Percentiles rank a stretch among this genome's conserved stretches.
Evolutionary conservation across 2,113 vertebrate species (phyloP).

Genomic region (Hypomesus transpacificus): DNA sequence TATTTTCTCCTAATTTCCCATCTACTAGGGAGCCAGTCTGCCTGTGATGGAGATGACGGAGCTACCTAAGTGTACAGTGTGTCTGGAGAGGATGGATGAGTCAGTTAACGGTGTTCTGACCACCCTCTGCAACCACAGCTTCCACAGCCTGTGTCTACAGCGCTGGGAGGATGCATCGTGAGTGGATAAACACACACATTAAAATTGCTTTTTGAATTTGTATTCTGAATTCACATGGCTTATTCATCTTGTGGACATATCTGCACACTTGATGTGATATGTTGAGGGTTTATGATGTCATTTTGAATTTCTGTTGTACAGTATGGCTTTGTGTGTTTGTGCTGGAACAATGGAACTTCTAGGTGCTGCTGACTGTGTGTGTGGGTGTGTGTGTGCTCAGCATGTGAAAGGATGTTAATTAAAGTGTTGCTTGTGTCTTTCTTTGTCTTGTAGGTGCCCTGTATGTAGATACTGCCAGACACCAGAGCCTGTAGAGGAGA

Average conservation of each 20-base stretch:
- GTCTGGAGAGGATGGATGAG: slow-evolving; percentile 98
- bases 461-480: slow-evolving; percentile 98
- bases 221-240: neutral
- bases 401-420: neutral
- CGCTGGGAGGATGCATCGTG: slow-evolving; percentile 98
- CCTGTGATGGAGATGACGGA: slow-evolving; percentile 97
- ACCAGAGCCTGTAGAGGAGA: slow-evolving; percentile 95
- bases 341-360: slow-evolving; percentile 18
- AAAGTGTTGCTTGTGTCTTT: slow-evolving; percentile 7
- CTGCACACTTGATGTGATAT: slow-evolving; percentile 8
- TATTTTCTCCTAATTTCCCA: neutral
- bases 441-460: slow-evolving; percentile 80
- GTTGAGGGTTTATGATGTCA: slow-evolving; percentile 13
- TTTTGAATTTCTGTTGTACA: slow-evolving; percentile 13
- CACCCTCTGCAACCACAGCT: slow-evolving; percentile 97
- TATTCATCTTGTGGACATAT: slow-evolving; percentile 35
- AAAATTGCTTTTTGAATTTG: neutral
- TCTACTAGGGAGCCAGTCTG: slow-evolving; percentile 87
- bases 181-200: slow-evolving; percentile 54
- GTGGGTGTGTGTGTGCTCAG: neutral
- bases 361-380: neutral
- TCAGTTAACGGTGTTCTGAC: slow-evolving; percentile 96
- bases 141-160: slow-evolving; percentile 97
- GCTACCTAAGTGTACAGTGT: slow-evolving; percentile 96
- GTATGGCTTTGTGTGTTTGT: slow-evolving; percentile 2